These are phyloP conservation scores for Melierax canorus DNA, from an alignment of 2,113 vertebrate species.

Conservation along the genomic window DNA sequence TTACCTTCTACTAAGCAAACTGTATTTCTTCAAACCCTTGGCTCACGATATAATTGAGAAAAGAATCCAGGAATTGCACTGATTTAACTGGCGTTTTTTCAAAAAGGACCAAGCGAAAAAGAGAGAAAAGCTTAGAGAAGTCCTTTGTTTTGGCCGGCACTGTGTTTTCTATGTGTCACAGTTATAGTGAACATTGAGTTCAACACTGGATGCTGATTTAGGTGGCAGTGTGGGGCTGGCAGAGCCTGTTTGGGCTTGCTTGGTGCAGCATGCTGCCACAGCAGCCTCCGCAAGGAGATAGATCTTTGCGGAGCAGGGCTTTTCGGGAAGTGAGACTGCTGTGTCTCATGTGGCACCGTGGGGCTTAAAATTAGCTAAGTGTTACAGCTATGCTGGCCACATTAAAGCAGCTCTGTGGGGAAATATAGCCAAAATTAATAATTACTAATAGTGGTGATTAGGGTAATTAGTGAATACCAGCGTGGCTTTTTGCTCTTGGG, in stretches of 20 bases:
- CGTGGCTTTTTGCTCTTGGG: neutral
- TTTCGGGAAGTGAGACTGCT: neutral
- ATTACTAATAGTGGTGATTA: neutral
- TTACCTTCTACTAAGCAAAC: neutral
- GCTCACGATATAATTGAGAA: neutral
- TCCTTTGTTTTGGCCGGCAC: neutral
- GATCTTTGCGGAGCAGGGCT: fast-evolving
- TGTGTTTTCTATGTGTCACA: neutral
- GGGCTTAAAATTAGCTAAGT: neutral
- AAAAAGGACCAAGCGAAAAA: neutral
- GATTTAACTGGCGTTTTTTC: neutral
- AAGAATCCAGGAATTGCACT: neutral
- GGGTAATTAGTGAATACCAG: neutral
- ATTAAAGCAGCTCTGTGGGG: neutral
- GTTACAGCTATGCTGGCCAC: neutral
- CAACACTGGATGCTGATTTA: neutral
- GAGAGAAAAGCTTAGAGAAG: neutral
- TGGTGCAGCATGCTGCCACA: neutral
- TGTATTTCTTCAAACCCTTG: neutral
- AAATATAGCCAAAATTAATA: neutral
- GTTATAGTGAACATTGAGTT: neutral
- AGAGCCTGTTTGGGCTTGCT: neutral
- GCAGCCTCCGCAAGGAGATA: neutral
- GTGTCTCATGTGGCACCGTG: neutral
- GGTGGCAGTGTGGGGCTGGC: neutral